These are phyloP conservation scores for Aphaenogaster ashmeadi DNA, from an alignment of 1,140 invertebrate species.

Conservation along the genomic window DNA sequence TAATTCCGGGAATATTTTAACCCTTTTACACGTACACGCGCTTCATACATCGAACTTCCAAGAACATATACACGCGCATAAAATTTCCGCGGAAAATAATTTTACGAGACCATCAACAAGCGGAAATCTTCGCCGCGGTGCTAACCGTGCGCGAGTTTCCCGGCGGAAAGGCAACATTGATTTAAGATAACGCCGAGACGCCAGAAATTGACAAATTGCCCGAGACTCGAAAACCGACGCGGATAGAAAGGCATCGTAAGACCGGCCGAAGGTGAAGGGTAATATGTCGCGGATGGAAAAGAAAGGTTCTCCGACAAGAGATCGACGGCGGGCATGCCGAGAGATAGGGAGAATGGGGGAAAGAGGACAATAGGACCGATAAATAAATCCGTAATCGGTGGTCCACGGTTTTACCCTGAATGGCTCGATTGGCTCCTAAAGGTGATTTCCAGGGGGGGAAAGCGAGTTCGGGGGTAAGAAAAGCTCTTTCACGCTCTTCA, in stretches of 20 bases:
- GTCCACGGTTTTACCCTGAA: slow-evolving; percentile 64
- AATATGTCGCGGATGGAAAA: slow-evolving; percentile 71
- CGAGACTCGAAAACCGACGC: slow-evolving; percentile 69
- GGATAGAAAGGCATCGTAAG: slow-evolving; percentile 69
- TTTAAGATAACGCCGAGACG: slow-evolving; percentile 57
- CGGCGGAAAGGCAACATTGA: slow-evolving; percentile 68
- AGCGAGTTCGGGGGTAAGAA: slow-evolving; percentile 29
- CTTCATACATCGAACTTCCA: background rate
- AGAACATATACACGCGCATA: background rate
- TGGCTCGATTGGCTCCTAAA: slow-evolving; percentile 71
- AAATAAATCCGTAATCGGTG: slow-evolving; percentile 78
- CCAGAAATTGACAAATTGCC: slow-evolving; percentile 71
- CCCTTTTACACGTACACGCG: background rate
- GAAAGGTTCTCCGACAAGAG: slow-evolving; percentile 57
- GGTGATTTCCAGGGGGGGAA: slow-evolving; percentile 50
- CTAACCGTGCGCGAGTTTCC: slow-evolving; percentile 38
- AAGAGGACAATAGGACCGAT: slow-evolving; percentile 75
- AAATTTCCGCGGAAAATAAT: slow-evolving; percentile 13
- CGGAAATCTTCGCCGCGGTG: background rate
- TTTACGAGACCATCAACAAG: slow-evolving; percentile 1
- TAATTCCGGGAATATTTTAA: slow-evolving; percentile 40
- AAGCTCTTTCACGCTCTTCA: slow-evolving; percentile 47
- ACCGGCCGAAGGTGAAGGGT: slow-evolving; percentile 66
- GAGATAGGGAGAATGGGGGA: background rate
- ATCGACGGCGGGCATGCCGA: slow-evolving; percentile 58